These are phyloP conservation scores for Saimiri boliviensis DNA, from an alignment of 2,113 vertebrate species.

Conservation along the genomic window DNA sequence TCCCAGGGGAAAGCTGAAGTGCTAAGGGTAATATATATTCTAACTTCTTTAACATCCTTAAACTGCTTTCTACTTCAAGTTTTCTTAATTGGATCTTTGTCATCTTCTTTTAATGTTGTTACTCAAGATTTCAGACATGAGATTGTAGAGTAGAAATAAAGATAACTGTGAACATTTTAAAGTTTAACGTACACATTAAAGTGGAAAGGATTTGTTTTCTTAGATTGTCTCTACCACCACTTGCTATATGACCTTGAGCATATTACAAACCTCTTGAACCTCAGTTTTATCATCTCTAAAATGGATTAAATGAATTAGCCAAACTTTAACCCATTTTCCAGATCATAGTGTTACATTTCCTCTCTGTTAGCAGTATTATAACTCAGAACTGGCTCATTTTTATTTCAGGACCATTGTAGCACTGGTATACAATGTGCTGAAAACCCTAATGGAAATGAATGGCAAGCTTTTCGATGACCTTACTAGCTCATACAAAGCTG, in stretches of 20 bases:
- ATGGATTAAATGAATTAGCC: not conserved
- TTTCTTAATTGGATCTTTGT: not conserved
- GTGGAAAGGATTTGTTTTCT: not conserved
- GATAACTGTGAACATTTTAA: not conserved
- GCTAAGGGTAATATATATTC: not conserved
- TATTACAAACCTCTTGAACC: not conserved
- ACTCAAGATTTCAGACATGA: not conserved
- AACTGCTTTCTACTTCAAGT: not conserved
- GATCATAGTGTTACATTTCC: not conserved
- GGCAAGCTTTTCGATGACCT: conserved; percentile 96
- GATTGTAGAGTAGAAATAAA: not conserved
- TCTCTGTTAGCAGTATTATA: not conserved
- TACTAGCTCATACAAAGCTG: conserved; percentile 96
- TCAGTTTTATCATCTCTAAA: not conserved
- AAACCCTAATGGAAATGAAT: conserved; percentile 99
- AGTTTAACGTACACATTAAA: not conserved
- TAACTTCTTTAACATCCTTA: not conserved
- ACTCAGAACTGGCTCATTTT: not conserved
- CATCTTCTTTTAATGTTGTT: not conserved
- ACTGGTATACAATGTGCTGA: conserved; percentile 97
- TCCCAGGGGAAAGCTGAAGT: not conserved
- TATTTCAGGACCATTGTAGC: conserved; percentile 94
- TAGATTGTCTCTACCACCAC: not conserved
- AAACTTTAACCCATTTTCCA: not conserved
- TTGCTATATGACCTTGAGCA: not conserved